Evolutionary conservation across 2,797 vertebrate species (phyloP).

Genomic region (Pseudocheirus occidentalis): DNA sequence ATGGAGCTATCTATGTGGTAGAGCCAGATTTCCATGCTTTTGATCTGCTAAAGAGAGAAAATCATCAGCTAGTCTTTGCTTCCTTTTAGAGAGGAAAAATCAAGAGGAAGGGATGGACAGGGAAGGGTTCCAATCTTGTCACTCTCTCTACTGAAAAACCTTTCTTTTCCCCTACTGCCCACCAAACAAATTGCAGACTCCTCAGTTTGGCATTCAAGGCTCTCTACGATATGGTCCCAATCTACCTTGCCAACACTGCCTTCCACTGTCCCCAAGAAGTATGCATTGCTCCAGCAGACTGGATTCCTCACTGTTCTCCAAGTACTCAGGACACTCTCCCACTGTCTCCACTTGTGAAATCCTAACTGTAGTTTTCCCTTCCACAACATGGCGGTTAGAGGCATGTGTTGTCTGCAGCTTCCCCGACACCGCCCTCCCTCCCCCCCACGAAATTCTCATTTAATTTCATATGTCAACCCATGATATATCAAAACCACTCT

Average conservation of each 20-base stretch:
- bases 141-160: background rate
- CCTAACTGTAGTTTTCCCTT: background rate
- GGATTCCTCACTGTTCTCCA: background rate
- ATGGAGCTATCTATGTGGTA: background rate
- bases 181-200: background rate
- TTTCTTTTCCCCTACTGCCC: background rate
- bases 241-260: background rate
- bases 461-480: background rate
- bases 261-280: background rate
- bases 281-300: background rate
- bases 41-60: background rate
- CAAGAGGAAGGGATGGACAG: background rate
- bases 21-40: background rate
- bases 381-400: background rate
- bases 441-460: background rate
- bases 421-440: background rate
- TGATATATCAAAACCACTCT: background rate
- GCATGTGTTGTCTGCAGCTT: background rate
- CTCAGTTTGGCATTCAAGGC: background rate
- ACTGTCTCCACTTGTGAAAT: background rate
- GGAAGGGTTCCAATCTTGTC: background rate
- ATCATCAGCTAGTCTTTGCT: background rate
- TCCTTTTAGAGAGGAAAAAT: background rate
- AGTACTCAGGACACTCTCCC: background rate
- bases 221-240: background rate